Evolutionary conservation across 2,797 vertebrate genomes (phyloP).

Genomic region (Syngnathus acus): DNA sequence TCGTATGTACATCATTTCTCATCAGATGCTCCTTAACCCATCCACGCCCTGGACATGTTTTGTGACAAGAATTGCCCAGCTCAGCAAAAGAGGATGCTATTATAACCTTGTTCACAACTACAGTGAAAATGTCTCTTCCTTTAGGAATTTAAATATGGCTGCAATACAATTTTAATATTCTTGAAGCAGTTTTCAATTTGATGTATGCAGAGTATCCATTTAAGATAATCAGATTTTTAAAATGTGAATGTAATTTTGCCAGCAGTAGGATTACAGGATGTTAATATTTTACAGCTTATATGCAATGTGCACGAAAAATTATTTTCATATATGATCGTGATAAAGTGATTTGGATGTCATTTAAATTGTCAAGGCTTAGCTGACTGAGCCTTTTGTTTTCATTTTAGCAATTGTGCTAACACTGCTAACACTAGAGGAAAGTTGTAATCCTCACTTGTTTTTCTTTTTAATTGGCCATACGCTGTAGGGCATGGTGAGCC

Average conservation of each 20-base stretch:
- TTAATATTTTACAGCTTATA: neutral
- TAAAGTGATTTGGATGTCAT: neutral
- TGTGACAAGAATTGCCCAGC: neutral
- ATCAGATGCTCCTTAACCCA: neutral
- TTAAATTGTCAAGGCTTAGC: neutral
- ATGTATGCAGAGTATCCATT: neutral
- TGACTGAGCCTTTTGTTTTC: slow-evolving; percentile 16
- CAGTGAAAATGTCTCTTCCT: neutral
- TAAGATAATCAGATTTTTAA: slow-evolving; percentile 10
- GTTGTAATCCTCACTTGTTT: slow-evolving; percentile 7
- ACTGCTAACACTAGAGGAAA: slow-evolving; percentile 6
- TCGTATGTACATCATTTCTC: neutral
- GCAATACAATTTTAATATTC: neutral
- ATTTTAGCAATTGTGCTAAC: slow-evolving; percentile 8
- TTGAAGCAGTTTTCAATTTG: neutral
- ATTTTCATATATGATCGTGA: neutral
- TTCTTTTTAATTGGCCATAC: slow-evolving; percentile 8
- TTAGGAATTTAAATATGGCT: neutral
- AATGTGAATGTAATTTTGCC: neutral
- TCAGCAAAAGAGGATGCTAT: neutral
- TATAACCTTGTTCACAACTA: no score
- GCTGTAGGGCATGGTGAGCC: slow-evolving; percentile 4
- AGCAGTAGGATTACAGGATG: neutral
- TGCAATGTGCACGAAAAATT: neutral
- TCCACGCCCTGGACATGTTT: neutral